Evolutionary conservation across 1,140 invertebrate species (phyloP).

Genomic region (Thaumetopoea pityocampa): DNA sequence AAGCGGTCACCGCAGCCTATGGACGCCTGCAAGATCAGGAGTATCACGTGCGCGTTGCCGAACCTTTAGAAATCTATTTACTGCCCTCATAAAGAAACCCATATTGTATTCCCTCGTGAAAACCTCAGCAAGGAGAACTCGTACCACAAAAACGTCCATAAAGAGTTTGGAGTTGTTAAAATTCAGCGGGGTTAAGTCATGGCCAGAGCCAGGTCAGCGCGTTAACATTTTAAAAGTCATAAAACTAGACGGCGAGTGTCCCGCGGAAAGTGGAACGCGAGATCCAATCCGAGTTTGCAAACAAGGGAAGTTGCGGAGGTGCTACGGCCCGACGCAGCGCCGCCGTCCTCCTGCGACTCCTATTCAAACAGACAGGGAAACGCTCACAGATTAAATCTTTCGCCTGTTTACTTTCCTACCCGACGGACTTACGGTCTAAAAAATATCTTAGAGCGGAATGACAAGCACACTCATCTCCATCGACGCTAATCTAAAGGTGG

Average conservation of each 20-base stretch:
- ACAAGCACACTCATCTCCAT: conserved; percentile 53
- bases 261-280: conserved; percentile 66
- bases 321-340: conserved; percentile 28
- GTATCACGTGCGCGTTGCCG: too few relatives aligned
- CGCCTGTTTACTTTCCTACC: conserved; percentile 61
- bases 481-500: conserved; percentile 47
- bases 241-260: conserved; percentile 69
- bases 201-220: conserved; percentile 48
- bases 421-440: conserved; percentile 42
- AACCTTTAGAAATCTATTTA: too few relatives aligned
- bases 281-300: conserved; percentile 73
- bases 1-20: too few relatives aligned
- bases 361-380: conserved; percentile 69
- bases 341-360: conserved; percentile 61
- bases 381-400: conserved; percentile 65
- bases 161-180: conserved; percentile 14
- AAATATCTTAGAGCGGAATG: conserved; percentile 47
- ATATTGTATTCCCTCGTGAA: too few relatives aligned
- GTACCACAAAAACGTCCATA: not conserved
- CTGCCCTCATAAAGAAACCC: too few relatives aligned
- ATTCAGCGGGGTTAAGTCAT: conserved; percentile 12
- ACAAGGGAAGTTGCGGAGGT: conserved; percentile 67
- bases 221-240: conserved; percentile 68
- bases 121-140: too few relatives aligned
- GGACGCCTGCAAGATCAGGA: too few relatives aligned